Conservation (phyloP, 1,140 invertebrate genomes). For the Maconellicoccus hirsutus region DNA sequence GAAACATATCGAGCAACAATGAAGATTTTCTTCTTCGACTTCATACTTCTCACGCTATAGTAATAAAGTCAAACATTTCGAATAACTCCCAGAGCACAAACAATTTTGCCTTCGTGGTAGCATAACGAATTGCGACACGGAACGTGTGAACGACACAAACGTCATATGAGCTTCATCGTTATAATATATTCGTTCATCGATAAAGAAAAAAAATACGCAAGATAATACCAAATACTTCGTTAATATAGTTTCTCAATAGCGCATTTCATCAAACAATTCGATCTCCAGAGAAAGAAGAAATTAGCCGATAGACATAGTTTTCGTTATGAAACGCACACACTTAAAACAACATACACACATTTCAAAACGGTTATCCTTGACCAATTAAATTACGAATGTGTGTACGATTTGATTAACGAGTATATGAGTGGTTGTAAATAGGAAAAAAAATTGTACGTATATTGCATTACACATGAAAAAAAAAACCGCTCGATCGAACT, state of each 20-base stretch:
- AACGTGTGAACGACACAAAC: neutral
- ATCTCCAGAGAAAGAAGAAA: no score
- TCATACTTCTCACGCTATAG: neutral
- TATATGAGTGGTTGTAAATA: no score
- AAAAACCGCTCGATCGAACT: neutral
- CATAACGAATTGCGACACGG: constrained; percentile 7
- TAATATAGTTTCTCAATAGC: no score
- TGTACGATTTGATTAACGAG: no score
- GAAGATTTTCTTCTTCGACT: neutral
- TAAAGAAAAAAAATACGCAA: neutral
- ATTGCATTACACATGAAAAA: no score
- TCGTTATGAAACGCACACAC: no score
- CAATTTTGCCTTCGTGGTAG: neutral
- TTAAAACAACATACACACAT: no score
- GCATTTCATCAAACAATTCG: no score
- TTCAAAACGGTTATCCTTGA: neutral
- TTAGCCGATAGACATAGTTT: no score
- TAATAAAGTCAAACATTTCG: neutral
- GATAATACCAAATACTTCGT: no score
- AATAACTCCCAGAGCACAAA: neutral
- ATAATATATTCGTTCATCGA: neutral
- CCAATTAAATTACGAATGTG: neutral
- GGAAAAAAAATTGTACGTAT: no score
- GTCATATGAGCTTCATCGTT: neutral
- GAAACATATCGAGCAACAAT: neutral